These are phyloP conservation scores for Drosophila jambulina DNA, from an alignment of 1,140 invertebrate genomes.

Conservation along the genomic window DNA sequence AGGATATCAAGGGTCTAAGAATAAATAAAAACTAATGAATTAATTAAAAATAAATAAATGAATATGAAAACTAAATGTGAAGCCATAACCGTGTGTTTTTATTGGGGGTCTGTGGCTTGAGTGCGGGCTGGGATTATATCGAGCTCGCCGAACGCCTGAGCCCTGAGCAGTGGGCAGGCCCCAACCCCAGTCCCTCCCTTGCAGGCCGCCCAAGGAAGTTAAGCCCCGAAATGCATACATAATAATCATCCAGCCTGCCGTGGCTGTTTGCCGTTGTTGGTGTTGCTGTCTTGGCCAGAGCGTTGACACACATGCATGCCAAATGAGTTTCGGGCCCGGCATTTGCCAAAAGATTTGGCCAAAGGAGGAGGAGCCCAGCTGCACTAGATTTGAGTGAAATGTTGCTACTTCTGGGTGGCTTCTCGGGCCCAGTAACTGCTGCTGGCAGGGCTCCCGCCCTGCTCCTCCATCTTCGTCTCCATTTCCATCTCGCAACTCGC, in stretches of 20 bases:
- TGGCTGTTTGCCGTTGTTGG: slow-evolving; percentile 3
- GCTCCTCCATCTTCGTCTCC: slow-evolving; percentile 1
- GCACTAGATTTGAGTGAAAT: slow-evolving; percentile 58
- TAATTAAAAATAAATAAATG: slow-evolving; percentile 83
- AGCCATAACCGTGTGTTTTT: slow-evolving; percentile 45
- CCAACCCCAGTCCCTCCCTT: background rate
- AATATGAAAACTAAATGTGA: slow-evolving; percentile 82
- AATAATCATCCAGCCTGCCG: slow-evolving; percentile 35
- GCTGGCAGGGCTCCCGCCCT: slow-evolving; percentile 7
- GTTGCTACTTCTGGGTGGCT: slow-evolving; percentile 29
- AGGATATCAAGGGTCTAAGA: slow-evolving; percentile 83
- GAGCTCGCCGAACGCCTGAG: background rate
- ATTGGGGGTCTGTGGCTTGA: background rate
- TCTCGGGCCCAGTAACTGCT: slow-evolving; percentile 16
- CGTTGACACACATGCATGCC: slow-evolving; percentile 62
- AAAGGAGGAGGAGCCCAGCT: slow-evolving; percentile 30
- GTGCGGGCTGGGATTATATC: background rate
- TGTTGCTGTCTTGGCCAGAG: slow-evolving; percentile 46
- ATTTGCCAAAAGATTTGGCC: slow-evolving; percentile 43
- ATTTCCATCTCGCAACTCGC: slow-evolving; percentile 5
- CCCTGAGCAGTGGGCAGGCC: background rate
- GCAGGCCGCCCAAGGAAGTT: slow-evolving; percentile 31
- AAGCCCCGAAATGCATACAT: slow-evolving; percentile 51
- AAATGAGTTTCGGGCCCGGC: slow-evolving; percentile 42
- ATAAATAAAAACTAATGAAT: slow-evolving; percentile 83